Evolutionary conservation across 2,888 invertebrate genomes (phyloP).

Genomic region (Ophion costatus): DNA sequence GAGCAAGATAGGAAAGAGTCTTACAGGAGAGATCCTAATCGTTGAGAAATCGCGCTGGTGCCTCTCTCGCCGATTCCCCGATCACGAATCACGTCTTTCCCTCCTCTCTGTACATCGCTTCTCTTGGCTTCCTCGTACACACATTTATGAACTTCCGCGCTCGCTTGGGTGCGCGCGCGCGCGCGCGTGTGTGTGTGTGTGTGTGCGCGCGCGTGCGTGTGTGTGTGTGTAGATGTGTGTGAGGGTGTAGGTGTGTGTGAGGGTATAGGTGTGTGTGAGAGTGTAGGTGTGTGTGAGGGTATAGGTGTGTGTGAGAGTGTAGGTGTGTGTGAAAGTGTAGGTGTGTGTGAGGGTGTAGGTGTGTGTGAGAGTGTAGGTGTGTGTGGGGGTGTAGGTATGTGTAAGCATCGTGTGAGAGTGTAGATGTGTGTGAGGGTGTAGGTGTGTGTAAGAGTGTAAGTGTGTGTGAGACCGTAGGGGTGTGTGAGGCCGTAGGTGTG

Average conservation of each 20-base stretch:
- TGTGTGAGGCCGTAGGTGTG: constrained; percentile 21
- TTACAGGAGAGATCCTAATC: constrained; percentile 65
- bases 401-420: constrained; percentile 13
- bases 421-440: constrained; percentile 13
- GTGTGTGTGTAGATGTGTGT: background rate
- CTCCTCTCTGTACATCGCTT: constrained; percentile 25
- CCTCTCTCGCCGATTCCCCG: constrained; percentile 55
- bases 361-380: background rate
- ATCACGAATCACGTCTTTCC: constrained; percentile 65
- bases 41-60: constrained; percentile 64
- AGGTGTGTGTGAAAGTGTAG: background rate
- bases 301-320: background rate
- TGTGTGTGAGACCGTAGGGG: background rate
- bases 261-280: background rate
- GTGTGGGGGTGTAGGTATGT: background rate
- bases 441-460: background rate
- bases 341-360: background rate
- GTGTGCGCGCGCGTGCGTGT: background rate
- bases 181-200: background rate
- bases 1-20: constrained; percentile 59
- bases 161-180: background rate
- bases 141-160: background rate
- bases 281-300: background rate
- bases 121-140: background rate
- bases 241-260: constrained; percentile 2